These are phyloP conservation scores for Elanus axillaris DNA, from an alignment of 2,113 vertebrate species.

Conservation along the genomic window DNA sequence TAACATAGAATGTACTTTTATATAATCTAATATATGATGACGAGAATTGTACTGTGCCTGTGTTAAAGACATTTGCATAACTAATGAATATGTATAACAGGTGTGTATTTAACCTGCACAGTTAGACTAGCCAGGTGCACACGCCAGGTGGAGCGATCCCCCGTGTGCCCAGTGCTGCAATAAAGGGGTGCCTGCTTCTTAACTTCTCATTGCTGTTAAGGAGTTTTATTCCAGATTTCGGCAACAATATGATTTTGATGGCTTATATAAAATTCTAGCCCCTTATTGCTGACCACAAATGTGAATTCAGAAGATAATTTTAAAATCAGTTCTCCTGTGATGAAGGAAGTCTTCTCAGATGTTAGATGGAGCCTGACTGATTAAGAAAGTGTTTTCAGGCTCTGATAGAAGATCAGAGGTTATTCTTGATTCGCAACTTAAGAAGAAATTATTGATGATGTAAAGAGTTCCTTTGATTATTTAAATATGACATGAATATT, in stretches of 20 bases:
- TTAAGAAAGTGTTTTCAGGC: not conserved
- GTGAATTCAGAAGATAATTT: not conserved
- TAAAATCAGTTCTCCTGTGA: not conserved
- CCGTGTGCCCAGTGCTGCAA: too few species aligned
- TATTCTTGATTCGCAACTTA: conserved; percentile 21
- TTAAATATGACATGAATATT: not conserved
- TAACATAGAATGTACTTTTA: too few species aligned
- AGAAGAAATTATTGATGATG: not conserved
- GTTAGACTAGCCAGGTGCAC: too few species aligned
- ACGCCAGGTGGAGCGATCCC: too few species aligned
- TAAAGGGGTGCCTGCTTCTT: too few species aligned
- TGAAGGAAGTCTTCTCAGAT: not conserved
- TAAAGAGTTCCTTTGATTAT: conserved; percentile 7
- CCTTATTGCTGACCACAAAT: not conserved
- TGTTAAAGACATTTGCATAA: too few species aligned
- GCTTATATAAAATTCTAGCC: not conserved
- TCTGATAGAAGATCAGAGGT: not conserved
- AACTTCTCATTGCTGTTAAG: too few species aligned
- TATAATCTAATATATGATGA: too few species aligned
- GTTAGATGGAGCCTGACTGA: conserved; percentile 10
- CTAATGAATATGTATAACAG: too few species aligned
- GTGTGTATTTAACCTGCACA: too few species aligned
- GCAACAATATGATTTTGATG: not conserved
- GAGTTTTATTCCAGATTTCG: too few species aligned
- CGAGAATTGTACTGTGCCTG: too few species aligned